phyloP scores from a whole-genome alignment of 2,113 vertebrate genomes.

The Toxotes chatareus region DNA sequence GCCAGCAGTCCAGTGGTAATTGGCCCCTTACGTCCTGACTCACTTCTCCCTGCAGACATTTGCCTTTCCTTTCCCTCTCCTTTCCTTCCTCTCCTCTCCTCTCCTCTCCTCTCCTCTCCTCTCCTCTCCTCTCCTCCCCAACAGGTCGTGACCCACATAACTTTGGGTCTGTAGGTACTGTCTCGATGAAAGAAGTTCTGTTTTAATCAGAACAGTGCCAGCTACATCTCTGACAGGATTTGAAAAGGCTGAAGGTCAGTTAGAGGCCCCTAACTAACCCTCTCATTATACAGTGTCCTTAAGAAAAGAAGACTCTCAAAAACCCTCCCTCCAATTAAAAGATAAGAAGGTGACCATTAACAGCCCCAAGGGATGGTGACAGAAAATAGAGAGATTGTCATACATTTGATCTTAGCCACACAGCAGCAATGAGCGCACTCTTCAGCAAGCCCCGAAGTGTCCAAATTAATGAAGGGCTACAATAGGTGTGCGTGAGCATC shows the following conservation, averaged over 20 bases:
- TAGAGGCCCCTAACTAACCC: conserved; percentile 57
- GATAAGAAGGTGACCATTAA: conserved; percentile 78
- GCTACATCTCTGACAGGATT: conserved; percentile 39
- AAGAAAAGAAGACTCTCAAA: conserved; percentile 73
- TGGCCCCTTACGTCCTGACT: conserved; percentile 34
- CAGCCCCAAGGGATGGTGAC: conserved; percentile 55
- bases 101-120: conserved; percentile 3
- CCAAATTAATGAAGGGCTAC: conserved; percentile 42
- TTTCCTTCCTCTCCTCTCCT: background rate
- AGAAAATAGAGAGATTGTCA: conserved; percentile 54
- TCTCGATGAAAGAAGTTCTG: conserved; percentile 30
- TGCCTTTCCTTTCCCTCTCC: background rate
- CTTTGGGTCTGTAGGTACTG: conserved; percentile 17
- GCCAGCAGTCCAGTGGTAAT: conserved; percentile 46
- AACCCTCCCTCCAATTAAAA: conserved; percentile 77
- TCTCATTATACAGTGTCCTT: conserved; percentile 74
- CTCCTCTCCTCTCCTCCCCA: background rate
- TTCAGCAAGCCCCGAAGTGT: conserved; percentile 11
- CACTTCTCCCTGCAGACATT: conserved; percentile 23
- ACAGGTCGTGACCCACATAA: background rate
- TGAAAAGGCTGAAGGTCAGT: conserved; percentile 72
- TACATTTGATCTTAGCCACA: conserved; percentile 55
- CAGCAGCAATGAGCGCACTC: conserved; percentile 25
- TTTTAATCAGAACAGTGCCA: conserved; percentile 29
- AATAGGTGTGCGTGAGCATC: conserved; percentile 3